Conservation (phyloP, 2,888 invertebrate genomes). For the Eilema depressum region DNA sequence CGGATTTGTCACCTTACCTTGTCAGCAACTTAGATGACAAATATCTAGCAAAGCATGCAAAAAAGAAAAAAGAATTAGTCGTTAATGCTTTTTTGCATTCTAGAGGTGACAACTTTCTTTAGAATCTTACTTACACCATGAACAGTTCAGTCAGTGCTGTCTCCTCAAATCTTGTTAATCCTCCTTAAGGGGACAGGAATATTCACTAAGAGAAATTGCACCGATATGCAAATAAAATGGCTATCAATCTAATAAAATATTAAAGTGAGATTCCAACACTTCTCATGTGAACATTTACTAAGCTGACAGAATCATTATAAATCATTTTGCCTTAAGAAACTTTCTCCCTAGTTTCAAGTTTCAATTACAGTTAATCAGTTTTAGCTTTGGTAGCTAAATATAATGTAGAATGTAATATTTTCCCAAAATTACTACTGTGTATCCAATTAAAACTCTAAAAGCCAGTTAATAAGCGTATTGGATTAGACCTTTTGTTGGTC, state of each 20-base stretch:
- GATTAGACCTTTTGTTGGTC: constrained; percentile 71
- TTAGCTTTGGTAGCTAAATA: constrained; percentile 32
- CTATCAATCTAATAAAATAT: not conserved
- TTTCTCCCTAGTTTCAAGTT: constrained; percentile 24
- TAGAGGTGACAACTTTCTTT: not conserved
- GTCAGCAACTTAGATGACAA: not conserved
- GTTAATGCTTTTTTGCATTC: too few relatives aligned
- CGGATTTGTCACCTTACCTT: too few relatives aligned
- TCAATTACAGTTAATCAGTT: constrained; percentile 39
- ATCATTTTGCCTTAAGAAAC: constrained; percentile 26
- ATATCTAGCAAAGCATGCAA: not conserved
- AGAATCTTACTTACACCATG: not conserved
- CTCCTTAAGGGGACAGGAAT: too few relatives aligned
- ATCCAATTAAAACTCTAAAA: constrained; percentile 50
- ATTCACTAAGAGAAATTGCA: not conserved
- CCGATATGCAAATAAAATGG: not conserved
- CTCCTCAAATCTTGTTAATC: constrained; percentile 1
- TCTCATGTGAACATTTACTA: constrained; percentile 1
- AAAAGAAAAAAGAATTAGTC: not conserved
- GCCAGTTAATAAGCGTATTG: constrained; percentile 64
- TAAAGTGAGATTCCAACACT: not conserved
- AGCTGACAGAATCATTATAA: constrained; percentile 24
- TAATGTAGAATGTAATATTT: constrained; percentile 34
- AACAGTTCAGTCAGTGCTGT: not conserved
- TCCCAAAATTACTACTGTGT: constrained; percentile 37